Evolutionary conservation across 2,113 vertebrate genomes (phyloP).

Genomic region (Sisor rabdophorus): DNA sequence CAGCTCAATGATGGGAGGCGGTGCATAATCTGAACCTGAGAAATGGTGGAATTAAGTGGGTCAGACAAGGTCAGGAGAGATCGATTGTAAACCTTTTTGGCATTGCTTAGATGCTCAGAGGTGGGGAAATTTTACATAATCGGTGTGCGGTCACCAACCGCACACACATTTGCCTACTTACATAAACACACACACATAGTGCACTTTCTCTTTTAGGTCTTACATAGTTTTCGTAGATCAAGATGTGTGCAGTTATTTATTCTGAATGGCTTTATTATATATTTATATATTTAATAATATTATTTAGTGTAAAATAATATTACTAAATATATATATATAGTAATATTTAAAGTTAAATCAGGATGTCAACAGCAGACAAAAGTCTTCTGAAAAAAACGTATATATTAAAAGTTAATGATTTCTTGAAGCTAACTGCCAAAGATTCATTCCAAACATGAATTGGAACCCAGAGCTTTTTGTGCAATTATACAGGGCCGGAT

Average conservation of each 20-base stretch:
- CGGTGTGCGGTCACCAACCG: conserved; percentile 46
- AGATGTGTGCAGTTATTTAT: conserved; percentile 40
- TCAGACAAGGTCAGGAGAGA: conserved; percentile 63
- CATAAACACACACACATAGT: conserved; percentile 32
- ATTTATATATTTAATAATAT: too few relatives aligned
- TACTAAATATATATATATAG: conserved; percentile 53
- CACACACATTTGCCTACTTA: conserved; percentile 8
- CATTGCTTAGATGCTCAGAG: conserved; percentile 48
- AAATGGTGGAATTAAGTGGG: conserved; percentile 64
- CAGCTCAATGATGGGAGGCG: conserved; percentile 48
- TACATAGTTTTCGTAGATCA: conserved; percentile 54
- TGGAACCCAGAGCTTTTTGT: neutral
- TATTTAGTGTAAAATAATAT: conserved; percentile 32
- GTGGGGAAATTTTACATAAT: conserved; percentile 54
- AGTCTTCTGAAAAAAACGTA: conserved; percentile 21
- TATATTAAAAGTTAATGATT: conserved; percentile 23
- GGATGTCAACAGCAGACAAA: conserved; percentile 29
- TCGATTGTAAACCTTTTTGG: conserved; percentile 62
- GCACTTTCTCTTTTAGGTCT: conserved; percentile 33
- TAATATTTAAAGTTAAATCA: conserved; percentile 41
- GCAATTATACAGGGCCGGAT: conserved; percentile 23
- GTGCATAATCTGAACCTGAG: conserved; percentile 62
- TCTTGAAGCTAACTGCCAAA: conserved; percentile 17
- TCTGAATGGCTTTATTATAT: too few relatives aligned
- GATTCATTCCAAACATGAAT: conserved; percentile 13